A percentile compares a stretch with the other conserved stretches of the same genome.
Conservation (phyloP, 2,888 invertebrate genomes). For the Cryptophagus acutangulus region DNA sequence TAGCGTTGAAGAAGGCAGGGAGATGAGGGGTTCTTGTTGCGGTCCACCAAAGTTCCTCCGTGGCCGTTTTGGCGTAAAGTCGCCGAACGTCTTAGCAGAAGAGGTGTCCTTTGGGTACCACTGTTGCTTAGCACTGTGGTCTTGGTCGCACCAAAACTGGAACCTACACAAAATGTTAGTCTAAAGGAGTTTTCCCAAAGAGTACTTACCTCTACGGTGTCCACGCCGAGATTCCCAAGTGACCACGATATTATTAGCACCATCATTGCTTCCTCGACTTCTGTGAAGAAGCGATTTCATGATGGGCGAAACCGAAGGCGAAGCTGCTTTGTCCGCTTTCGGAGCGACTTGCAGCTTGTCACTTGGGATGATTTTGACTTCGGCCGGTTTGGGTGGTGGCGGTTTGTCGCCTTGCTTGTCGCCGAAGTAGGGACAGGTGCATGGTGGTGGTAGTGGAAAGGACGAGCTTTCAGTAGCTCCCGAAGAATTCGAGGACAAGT, state of each 20-base stretch:
- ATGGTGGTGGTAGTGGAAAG: constrained; percentile 65
- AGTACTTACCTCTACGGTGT: constrained; percentile 46
- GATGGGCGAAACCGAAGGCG: constrained; percentile 49
- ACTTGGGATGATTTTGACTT: constrained; percentile 52
- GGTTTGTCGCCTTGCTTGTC: constrained; percentile 56
- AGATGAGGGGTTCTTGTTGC: constrained; percentile 52
- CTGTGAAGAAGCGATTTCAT: constrained; percentile 33
- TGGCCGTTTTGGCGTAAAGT: constrained; percentile 55
- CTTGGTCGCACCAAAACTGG: constrained; percentile 65
- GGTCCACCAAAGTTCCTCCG: constrained; percentile 33
- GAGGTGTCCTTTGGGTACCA: constrained; percentile 42
- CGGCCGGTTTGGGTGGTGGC: constrained; percentile 46
- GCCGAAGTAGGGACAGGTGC: constrained; percentile 78
- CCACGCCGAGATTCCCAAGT: constrained; percentile 66
- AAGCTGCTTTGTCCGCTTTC: constrained; percentile 22
- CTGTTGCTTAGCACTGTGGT: constrained; percentile 57
- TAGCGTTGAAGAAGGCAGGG: constrained; percentile 53
- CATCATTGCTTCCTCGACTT: constrained; percentile 33
- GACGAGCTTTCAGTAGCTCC: constrained; percentile 37
- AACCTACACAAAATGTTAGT: constrained; percentile 44
- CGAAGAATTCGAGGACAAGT: constrained; percentile 41
- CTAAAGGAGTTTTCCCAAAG: not conserved
- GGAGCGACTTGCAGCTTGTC: constrained; percentile 30
- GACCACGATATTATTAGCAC: constrained; percentile 52
- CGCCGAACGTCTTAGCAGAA: constrained; percentile 56